Evolutionary conservation across 2,888 invertebrate genomes (phyloP).

Genomic region (Rotaria macrura): DNA sequence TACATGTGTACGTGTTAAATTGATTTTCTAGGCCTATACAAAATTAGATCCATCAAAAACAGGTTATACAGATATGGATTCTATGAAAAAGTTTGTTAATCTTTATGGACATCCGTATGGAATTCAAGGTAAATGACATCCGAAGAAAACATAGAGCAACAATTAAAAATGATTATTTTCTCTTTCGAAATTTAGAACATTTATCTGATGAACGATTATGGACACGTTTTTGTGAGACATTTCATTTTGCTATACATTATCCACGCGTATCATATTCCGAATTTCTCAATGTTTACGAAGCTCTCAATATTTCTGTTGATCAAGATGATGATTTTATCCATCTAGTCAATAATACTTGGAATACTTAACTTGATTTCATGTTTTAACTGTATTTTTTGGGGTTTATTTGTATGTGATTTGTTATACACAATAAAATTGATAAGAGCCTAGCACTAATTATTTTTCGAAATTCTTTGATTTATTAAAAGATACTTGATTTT

Average conservation of each 20-base stretch:
- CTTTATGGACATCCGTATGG: slow-evolving; percentile 1
- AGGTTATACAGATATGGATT: not conserved
- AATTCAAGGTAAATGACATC: not conserved
- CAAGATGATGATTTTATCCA: slow-evolving; percentile 44
- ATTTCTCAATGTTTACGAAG: slow-evolving; percentile 49
- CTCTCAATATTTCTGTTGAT: slow-evolving; percentile 42
- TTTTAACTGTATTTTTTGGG: not conserved
- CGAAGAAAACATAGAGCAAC: not conserved
- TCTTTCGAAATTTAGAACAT: not conserved
- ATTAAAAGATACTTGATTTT: too few species aligned
- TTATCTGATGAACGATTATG: not conserved
- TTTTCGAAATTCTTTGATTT: not conserved
- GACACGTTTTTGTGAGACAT: slow-evolving; percentile 9
- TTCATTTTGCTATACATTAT: not conserved
- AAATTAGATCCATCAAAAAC: not conserved
- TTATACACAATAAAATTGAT: not conserved
- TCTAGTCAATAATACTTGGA: slow-evolving; percentile 45
- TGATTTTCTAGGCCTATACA: not conserved
- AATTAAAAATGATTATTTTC: not conserved
- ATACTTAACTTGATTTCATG: slow-evolving; percentile 36
- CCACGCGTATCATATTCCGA: slow-evolving; percentile 40
- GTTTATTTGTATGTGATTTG: not conserved
- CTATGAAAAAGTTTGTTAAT: slow-evolving; percentile 17
- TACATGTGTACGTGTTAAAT: too few species aligned
- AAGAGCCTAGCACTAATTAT: not conserved